These are phyloP conservation scores for Crax fasciolata DNA, from an alignment of 2,797 vertebrate genomes.

Conservation along the genomic window DNA sequence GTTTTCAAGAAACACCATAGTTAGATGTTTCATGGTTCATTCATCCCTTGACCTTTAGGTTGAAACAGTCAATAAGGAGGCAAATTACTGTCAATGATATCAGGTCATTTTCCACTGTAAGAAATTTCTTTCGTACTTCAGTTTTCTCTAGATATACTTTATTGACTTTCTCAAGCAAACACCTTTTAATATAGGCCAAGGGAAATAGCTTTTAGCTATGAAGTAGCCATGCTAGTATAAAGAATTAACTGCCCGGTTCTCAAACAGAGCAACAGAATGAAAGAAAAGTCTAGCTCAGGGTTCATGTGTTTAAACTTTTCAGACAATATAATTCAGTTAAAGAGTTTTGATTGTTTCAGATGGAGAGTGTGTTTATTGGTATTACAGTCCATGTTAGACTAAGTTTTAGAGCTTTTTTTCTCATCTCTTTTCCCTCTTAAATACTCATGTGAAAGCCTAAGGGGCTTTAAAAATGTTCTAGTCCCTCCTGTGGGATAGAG, in stretches of 20 bases:
- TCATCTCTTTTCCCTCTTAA: not conserved
- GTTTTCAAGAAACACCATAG: not conserved
- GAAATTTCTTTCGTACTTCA: conserved; percentile 17
- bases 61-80: not conserved
- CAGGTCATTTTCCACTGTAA: not conserved
- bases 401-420: not conserved
- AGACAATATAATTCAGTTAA: not conserved
- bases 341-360: not conserved
- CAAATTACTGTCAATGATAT: not conserved
- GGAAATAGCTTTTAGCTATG: not conserved
- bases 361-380: not conserved
- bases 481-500: not conserved
- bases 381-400: not conserved
- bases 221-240: not conserved
- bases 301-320: not conserved
- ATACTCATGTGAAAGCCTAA: not conserved
- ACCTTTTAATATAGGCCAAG: not conserved
- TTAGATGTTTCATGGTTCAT: not conserved
- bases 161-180: conserved; percentile 26
- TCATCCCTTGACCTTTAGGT: not conserved
- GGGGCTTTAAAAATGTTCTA: not conserved
- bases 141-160: conserved; percentile 20
- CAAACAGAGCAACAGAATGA: not conserved
- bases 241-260: not conserved
- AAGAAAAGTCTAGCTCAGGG: not conserved